phyloP scores from a whole-genome alignment of 1,140 invertebrate species.

The Drosophila bocqueti region DNA sequence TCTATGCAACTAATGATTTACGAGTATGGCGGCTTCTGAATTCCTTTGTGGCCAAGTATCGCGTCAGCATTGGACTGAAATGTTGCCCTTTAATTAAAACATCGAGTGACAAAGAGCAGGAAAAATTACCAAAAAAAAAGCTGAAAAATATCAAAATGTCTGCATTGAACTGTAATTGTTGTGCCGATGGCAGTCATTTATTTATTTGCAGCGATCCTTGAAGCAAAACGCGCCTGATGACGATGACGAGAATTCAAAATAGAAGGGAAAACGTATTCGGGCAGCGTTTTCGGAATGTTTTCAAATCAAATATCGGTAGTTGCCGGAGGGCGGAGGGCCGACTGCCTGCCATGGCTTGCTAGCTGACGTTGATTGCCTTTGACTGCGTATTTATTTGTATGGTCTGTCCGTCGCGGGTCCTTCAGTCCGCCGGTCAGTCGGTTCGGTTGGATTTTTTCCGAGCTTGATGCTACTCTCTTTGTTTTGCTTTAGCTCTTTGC shows the following conservation, averaged over 20 bases:
- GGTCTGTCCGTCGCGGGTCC: conserved; percentile 27
- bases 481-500: conserved; percentile 47
- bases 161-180: conserved; percentile 60
- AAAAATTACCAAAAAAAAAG: conserved; percentile 21
- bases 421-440: conserved; percentile 30
- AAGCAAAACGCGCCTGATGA: conserved; percentile 52
- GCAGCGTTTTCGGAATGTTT: conserved; percentile 71
- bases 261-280: conserved; percentile 48
- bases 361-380: conserved; percentile 73
- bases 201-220: conserved; percentile 61
- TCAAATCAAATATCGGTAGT: conserved; percentile 80
- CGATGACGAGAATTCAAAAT: conserved; percentile 57
- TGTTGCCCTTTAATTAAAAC: conserved; percentile 52
- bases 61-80: conserved; percentile 15
- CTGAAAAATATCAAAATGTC: conserved; percentile 41
- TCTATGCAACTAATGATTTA: background rate
- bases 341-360: conserved; percentile 19
- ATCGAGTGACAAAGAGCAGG: conserved; percentile 51
- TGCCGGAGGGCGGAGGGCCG: conserved; percentile 32
- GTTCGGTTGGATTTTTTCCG: conserved; percentile 35
- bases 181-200: conserved; percentile 48
- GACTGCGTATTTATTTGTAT: conserved; percentile 78
- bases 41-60: background rate
- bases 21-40: background rate
- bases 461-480: conserved; percentile 23